Evolutionary conservation across 1,140 invertebrate species (phyloP).

Genomic region (Trichonephila clavipes): DNA sequence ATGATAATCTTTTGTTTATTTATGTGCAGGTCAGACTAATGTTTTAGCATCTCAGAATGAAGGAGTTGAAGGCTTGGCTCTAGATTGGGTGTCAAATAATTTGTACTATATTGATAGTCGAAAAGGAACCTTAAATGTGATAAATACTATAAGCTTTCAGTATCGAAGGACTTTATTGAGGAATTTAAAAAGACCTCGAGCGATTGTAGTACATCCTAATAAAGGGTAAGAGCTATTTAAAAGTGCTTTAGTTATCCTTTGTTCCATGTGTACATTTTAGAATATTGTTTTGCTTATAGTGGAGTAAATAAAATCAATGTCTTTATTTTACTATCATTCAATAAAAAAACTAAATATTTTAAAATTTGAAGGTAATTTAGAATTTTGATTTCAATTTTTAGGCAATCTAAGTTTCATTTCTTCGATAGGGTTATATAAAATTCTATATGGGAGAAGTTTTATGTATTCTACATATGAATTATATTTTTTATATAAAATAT

Average conservation of each 20-base stretch:
- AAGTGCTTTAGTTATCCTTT: too few species aligned
- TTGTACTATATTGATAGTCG: conserved; percentile 98
- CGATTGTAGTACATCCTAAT: conserved; percentile 97
- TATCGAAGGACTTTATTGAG: conserved; percentile 91
- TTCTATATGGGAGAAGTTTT: too few species aligned
- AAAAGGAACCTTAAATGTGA: conserved; percentile 96
- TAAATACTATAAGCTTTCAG: conserved; percentile 92
- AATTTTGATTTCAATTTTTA: too few species aligned
- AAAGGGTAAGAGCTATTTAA: conserved; percentile 84
- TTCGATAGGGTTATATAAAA: too few species aligned
- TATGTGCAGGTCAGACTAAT: conserved; percentile 87
- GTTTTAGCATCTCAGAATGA: conserved; percentile 97
- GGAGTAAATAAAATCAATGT: too few species aligned
- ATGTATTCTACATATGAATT: too few species aligned
- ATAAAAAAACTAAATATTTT: too few species aligned
- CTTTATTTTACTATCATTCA: too few species aligned
- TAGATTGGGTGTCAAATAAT: conserved; percentile 98
- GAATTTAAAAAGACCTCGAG: conserved; percentile 94
- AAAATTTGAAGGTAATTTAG: too few species aligned
- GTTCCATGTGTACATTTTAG: too few species aligned
- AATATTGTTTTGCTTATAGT: too few species aligned
- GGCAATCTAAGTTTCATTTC: too few species aligned
- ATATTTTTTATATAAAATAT: background rate
- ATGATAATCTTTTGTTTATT: conserved; percentile 67
- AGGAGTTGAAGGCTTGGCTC: conserved; percentile 96